Evolutionary conservation across 2,797 vertebrate genomes (phyloP).

Genomic region (Paedocypris micromegethes): DNA sequence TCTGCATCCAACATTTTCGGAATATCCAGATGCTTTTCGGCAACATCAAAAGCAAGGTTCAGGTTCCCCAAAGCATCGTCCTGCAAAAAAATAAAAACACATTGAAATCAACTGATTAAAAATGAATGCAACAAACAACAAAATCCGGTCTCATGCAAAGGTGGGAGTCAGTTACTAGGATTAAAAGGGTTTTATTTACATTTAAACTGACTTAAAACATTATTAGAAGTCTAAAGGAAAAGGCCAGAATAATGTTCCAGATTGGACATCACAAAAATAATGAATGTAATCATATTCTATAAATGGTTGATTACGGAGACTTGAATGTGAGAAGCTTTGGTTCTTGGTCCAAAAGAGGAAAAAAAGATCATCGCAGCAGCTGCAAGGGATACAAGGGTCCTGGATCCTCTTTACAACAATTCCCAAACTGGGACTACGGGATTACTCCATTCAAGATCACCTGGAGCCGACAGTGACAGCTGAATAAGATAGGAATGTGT

Average conservation of each 20-base stretch:
- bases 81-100: constrained; percentile 60
- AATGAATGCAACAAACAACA: background rate
- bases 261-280: background rate
- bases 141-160: constrained; percentile 7
- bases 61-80: constrained; percentile 95
- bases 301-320: background rate
- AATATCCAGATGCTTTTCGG: constrained; percentile 99
- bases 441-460: constrained; percentile 58
- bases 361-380: constrained; percentile 54
- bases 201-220: too few species aligned
- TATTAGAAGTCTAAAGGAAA: too few species aligned
- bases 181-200: too few species aligned
- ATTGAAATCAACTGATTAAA: background rate
- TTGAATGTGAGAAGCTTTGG: constrained; percentile 26
- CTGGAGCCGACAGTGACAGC: constrained; percentile 68
- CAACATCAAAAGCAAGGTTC: constrained; percentile 95
- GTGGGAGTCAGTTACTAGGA: constrained; percentile 7
- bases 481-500: constrained; percentile 49
- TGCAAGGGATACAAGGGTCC: constrained; percentile 53
- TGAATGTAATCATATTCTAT: background rate
- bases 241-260: background rate
- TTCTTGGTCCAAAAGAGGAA: constrained; percentile 24
- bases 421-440: constrained; percentile 46
- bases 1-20: constrained; percentile 99
- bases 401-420: constrained; percentile 18